Evolutionary conservation across 2,113 vertebrate species (phyloP), one percentile per base, ranked within the genome.

Genomic region (Cathartes aura): DNA sequence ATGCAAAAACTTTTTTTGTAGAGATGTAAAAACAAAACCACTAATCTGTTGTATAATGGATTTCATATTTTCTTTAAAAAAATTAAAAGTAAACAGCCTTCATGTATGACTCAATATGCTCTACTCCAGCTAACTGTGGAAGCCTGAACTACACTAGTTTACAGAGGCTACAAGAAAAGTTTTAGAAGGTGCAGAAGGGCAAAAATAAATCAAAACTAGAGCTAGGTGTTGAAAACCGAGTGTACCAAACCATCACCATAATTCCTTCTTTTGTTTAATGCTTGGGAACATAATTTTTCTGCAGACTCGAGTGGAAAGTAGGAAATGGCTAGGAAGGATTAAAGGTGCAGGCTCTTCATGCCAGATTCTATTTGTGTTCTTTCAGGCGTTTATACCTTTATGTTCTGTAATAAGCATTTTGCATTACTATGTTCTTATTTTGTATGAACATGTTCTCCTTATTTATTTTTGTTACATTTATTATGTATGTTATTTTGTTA

Each of bases 401-500:
- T 95, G 98, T 98, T 99, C 94, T 98, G 94, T 98, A 98, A 98
- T 97, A 98, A 98, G 98, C 98, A 98, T 99, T 98, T 99, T 98
- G 96, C 97, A 98, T 98, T 98, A 98, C 96, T 98, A 94, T 98
- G 98, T 98, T 98, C 97, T 98, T 99, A 98, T 99, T 99, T 99
- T 99, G 98, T 99, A 99, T 98, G 98, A 98, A 98, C 96, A 97
- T 97, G 98, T 99, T 99, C 98, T 99, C 98, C 98, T 99, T 99
- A 99, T 99, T 99, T 99, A 98, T 99, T 99, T 98, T 99, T 99
- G 98, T 99, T 98, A 98, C 98, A 98, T 98, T 98, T 98, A 98
- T 99, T 99, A 99, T 98, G 98, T 99, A 99, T 98, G 98, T 99
- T 99, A 98, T 99, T 99, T 98, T 98, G 98, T 98, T 99, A 99